Evolutionary conservation across 2,113 vertebrate genomes (phyloP).

Genomic region (Canis aureus): DNA sequence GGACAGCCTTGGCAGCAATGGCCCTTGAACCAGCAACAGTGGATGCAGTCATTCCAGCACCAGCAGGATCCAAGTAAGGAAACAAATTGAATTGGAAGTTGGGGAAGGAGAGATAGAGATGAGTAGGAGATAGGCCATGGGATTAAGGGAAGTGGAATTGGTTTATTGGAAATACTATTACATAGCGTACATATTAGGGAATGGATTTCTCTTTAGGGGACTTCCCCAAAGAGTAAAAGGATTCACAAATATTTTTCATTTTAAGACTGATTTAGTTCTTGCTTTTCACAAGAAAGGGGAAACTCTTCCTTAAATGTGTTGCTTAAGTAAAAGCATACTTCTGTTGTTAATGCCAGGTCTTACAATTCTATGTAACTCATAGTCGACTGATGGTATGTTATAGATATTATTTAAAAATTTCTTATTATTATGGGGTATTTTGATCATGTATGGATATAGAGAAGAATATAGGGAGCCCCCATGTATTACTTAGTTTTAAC

Average conservation of each 20-base stretch:
- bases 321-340: conserved; percentile 28
- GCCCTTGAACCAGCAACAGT: conserved; percentile 99
- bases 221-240: not conserved
- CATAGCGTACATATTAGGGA: not conserved
- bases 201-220: conserved; percentile 8
- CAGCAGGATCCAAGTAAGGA: conserved; percentile 98
- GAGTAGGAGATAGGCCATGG: not conserved
- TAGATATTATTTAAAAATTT: conserved; percentile 24
- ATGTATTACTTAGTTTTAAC: conserved; percentile 13
- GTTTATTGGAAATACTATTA: not conserved
- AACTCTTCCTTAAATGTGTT: conserved; percentile 61
- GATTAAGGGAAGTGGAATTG: not conserved
- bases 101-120: not conserved
- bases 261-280: conserved; percentile 43
- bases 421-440: conserved; percentile 7
- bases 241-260: not conserved
- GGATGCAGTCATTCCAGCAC: conserved; percentile 99
- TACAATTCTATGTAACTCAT: not conserved
- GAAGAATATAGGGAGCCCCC: not conserved
- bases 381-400: not conserved
- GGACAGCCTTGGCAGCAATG: conserved; percentile 99
- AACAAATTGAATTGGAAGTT: not conserved
- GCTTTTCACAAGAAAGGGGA: conserved; percentile 43
- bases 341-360: conserved; percentile 15
- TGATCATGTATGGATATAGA: not conserved